phyloP scores from a whole-genome alignment of 2,888 invertebrate species.

The Tortrix viridana region DNA sequence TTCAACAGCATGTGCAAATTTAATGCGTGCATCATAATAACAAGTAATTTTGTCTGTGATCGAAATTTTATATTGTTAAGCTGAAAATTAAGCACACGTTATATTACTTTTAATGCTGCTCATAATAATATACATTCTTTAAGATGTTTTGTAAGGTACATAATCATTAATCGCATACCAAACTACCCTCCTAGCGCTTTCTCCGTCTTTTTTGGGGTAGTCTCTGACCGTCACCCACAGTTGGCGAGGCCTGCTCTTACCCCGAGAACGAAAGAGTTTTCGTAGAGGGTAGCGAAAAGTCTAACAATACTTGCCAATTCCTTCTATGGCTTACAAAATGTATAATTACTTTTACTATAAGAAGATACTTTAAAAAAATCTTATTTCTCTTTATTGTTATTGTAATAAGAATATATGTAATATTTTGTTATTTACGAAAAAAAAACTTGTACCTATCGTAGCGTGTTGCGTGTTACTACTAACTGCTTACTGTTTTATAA shows the following conservation, averaged over 20 bases:
- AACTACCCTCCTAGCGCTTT: too few species aligned
- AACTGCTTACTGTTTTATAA: neutral
- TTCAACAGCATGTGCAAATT: constrained; percentile 73
- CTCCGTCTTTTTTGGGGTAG: too few species aligned
- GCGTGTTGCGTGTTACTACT: constrained; percentile 67
- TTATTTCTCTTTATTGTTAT: constrained; percentile 44
- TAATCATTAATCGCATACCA: neutral
- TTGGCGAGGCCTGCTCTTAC: too few species aligned
- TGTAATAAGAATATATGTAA: constrained; percentile 44
- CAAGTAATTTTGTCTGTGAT: constrained; percentile 83
- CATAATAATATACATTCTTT: constrained; percentile 61
- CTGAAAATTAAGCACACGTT: constrained; percentile 70
- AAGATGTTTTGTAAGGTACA: constrained; percentile 18
- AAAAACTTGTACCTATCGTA: constrained; percentile 62
- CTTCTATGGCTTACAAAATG: constrained; percentile 52
- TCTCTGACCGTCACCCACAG: too few species aligned
- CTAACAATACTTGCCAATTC: too few species aligned
- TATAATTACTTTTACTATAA: constrained; percentile 46
- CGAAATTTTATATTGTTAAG: constrained; percentile 81
- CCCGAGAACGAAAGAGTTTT: too few species aligned
- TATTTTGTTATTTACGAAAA: constrained; percentile 61
- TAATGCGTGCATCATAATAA: constrained; percentile 67
- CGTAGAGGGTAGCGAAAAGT: too few species aligned
- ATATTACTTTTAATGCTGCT: constrained; percentile 48
- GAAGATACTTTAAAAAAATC: constrained; percentile 47